phyloP scores from a whole-genome alignment of 2,888 invertebrate genomes.

The Volucella inanis region DNA sequence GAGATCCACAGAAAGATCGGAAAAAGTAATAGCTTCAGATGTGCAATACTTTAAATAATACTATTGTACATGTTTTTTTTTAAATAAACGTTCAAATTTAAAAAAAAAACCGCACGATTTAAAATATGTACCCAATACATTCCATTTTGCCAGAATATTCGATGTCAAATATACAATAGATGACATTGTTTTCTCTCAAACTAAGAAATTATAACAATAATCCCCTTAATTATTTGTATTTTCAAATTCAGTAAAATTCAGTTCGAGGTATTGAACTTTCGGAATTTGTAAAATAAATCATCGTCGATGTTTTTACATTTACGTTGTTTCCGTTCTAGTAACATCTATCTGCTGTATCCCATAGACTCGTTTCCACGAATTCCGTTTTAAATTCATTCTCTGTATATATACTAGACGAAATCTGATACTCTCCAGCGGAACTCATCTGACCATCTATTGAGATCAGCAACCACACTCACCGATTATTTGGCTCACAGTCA shows the following conservation, averaged over 20 bases:
- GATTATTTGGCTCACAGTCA: constrained; percentile 44
- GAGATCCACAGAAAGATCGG: too few relatives aligned
- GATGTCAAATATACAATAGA: too few relatives aligned
- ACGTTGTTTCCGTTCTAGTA: constrained; percentile 23
- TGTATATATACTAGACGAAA: too few relatives aligned
- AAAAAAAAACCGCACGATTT: too few relatives aligned
- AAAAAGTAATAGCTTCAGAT: too few relatives aligned
- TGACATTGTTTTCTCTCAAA: too few relatives aligned
- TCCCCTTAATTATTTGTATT: constrained; percentile 35
- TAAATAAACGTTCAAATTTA: too few relatives aligned
- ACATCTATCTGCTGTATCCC: neutral
- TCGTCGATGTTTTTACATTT: constrained; percentile 31
- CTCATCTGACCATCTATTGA: constrained; percentile 50
- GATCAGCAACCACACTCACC: constrained; percentile 48
- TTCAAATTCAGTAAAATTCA: constrained; percentile 39
- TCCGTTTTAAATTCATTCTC: constrained; percentile 26
- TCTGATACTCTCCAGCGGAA: constrained; percentile 42
- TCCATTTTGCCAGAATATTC: too few relatives aligned
- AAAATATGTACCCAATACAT: too few relatives aligned
- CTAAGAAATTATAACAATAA: neutral
- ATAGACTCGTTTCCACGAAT: constrained; percentile 11
- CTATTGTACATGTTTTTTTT: too few relatives aligned
- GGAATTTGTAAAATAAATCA: constrained; percentile 40
- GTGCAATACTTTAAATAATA: too few relatives aligned
- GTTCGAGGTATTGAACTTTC: constrained; percentile 37